Percentiles rank a stretch among this genome's conserved stretches.
Evolutionary conservation across 2,113 vertebrate genomes (phyloP).

Genomic region (Marcusenius ussheri): DNA sequence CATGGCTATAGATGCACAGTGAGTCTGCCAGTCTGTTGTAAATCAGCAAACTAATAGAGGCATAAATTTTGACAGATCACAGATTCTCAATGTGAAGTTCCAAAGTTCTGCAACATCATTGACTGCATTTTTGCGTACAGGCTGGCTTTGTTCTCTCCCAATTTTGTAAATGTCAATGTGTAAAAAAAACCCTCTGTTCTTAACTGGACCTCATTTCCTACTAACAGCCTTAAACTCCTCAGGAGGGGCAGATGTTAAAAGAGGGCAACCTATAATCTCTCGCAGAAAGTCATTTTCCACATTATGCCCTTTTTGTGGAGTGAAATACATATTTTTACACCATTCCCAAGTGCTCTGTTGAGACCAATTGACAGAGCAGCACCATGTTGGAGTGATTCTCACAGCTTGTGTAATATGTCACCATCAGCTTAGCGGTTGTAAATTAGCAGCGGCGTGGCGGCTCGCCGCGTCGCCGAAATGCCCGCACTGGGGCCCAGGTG

Average conservation of each 20-base stretch:
- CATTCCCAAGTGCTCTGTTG: slow-evolving; percentile 1
- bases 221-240: not conserved
- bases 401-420: slow-evolving; percentile 14
- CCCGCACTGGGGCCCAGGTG: not conserved
- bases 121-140: not conserved
- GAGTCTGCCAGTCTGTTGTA: not conserved
- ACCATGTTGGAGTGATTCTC: not conserved
- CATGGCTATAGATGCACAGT: not conserved
- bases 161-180: not conserved
- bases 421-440: not conserved
- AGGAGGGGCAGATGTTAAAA: not conserved
- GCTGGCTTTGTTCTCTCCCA: not conserved
- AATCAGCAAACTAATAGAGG: not conserved
- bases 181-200: not conserved
- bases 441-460: not conserved
- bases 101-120: not conserved
- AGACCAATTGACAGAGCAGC: not conserved
- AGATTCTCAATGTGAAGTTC: not conserved
- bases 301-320: slow-evolving; percentile 5
- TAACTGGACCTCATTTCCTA: not conserved
- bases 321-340: slow-evolving; percentile 21
- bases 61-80: not conserved
- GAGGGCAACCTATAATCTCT: not conserved
- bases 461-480: not conserved
- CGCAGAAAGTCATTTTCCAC: slow-evolving; percentile 18